phyloP scores from a whole-genome alignment of 1,140 invertebrate genomes.

The Lysiphlebus fabarum region DNA sequence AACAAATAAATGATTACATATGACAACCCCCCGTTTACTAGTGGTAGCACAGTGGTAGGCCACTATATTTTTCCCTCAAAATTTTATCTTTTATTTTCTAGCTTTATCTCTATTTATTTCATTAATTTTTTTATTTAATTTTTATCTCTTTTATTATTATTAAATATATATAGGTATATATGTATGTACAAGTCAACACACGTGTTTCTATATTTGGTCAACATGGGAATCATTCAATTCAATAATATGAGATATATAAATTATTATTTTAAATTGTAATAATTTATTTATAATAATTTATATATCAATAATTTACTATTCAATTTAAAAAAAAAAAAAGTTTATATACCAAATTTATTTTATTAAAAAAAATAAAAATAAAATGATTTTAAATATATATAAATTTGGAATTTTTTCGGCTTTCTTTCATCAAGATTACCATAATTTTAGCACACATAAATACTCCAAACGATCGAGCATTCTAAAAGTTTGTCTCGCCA shows the following conservation, averaged over 20 bases:
- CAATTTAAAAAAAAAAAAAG: too few species aligned
- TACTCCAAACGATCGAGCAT: constrained; percentile 15
- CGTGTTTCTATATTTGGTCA: not conserved
- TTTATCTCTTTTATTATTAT: not conserved
- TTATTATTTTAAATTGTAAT: too few species aligned
- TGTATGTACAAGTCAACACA: constrained; percentile 7
- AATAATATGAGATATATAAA: too few species aligned
- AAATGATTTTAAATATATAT: not conserved
- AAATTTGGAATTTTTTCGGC: constrained; percentile 12
- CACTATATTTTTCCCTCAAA: not conserved
- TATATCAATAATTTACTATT: too few species aligned
- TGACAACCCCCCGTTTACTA: constrained; percentile 11
- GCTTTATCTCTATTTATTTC: not conserved
- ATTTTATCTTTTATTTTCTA: too few species aligned
- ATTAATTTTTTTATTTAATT: not conserved
- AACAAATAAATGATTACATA: constrained; percentile 23
- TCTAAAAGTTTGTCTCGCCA: not conserved
- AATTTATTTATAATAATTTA: too few species aligned
- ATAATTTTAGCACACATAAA: constrained; percentile 24
- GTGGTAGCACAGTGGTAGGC: constrained; percentile 11
- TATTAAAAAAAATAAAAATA: too few species aligned
- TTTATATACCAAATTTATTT: not conserved
- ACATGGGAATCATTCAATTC: constrained; percentile 12
- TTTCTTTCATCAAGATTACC: constrained; percentile 24
- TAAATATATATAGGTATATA: too few species aligned